Conservation (phyloP, 2,888 invertebrate genomes). For the Chouioia cunea region DNA sequence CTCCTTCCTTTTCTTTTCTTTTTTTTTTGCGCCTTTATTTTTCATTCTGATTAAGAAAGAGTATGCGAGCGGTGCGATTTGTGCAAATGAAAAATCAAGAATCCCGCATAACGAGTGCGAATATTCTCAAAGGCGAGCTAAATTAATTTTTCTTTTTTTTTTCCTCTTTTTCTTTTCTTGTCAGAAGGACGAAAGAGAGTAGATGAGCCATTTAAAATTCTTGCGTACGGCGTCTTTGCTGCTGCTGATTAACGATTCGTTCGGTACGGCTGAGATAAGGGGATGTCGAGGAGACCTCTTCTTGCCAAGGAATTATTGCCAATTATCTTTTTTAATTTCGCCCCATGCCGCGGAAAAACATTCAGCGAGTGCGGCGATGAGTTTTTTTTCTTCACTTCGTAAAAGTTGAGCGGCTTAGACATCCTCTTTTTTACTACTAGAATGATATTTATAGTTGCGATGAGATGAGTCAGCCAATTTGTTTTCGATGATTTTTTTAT, state of each 20-base stretch:
- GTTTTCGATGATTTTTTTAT: too few relatives aligned
- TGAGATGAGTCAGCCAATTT: too few relatives aligned
- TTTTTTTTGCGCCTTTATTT: conserved; percentile 41
- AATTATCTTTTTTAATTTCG: conserved; percentile 50
- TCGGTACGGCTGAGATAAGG: conserved; percentile 37
- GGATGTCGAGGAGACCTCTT: conserved; percentile 11
- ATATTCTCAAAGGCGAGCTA: neutral
- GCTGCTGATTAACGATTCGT: conserved; percentile 57
- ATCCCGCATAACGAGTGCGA: neutral
- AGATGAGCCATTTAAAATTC: conserved; percentile 58
- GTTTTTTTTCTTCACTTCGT: too few relatives aligned
- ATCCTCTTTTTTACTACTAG: too few relatives aligned
- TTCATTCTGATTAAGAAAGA: too few relatives aligned
- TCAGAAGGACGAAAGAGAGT: too few relatives aligned
- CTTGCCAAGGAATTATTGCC: conserved; percentile 45
- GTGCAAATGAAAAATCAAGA: conserved; percentile 3
- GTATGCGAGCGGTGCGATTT: too few relatives aligned
- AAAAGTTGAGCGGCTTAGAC: too few relatives aligned
- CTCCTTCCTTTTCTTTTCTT: conserved; percentile 38
- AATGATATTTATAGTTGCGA: too few relatives aligned
- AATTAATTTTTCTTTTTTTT: too few relatives aligned
- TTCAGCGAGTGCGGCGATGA: neutral
- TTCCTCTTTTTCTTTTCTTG: too few relatives aligned
- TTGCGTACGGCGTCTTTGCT: conserved; percentile 28
- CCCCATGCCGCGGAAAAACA: neutral